phyloP scores from a whole-genome alignment of 1,140 invertebrate species.

The Pseudomyrmex sp. region DNA sequence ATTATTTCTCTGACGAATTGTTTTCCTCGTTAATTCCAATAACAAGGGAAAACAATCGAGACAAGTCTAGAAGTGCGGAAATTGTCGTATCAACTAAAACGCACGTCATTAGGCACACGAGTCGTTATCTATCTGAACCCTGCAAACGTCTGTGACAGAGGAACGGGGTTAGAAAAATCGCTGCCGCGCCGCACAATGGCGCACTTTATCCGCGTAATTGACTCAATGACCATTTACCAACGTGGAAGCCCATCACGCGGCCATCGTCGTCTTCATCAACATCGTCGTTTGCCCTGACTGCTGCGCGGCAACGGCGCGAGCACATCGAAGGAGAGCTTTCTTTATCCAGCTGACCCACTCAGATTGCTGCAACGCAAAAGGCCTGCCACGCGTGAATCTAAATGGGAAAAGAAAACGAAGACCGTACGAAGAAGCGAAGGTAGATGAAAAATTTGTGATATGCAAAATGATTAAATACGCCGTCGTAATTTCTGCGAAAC shows the following conservation, averaged over 20 bases:
- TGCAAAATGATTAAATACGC: not conserved
- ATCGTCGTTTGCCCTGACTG: conserved; percentile 55
- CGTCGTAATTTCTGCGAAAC: not conserved
- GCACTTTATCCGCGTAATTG: conserved; percentile 84
- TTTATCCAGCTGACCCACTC: conserved; percentile 79
- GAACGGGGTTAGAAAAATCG: conserved; percentile 83
- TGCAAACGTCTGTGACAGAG: conserved; percentile 57
- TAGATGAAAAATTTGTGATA: not conserved
- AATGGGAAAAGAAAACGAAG: conserved; percentile 3
- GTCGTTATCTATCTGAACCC: conserved; percentile 67
- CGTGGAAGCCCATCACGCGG: conserved; percentile 71
- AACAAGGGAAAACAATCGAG: not conserved
- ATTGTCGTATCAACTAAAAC: conserved; percentile 50
- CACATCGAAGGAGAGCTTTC: conserved; percentile 72
- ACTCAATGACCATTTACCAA: conserved; percentile 83
- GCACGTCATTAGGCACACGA: conserved; percentile 66
- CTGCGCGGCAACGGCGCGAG: conserved; percentile 47
- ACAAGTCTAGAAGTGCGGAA: conserved; percentile 38
- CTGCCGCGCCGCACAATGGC: conserved; percentile 81
- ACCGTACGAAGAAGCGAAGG: not conserved
- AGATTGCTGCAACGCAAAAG: conserved; percentile 75
- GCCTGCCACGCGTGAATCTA: conserved; percentile 5
- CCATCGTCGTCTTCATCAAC: conserved; percentile 48
- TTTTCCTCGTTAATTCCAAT: not conserved
- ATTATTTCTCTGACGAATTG: not conserved